Evolutionary conservation across 2,888 invertebrate genomes (phyloP).

Genomic region (Dilophus febrilis): DNA sequence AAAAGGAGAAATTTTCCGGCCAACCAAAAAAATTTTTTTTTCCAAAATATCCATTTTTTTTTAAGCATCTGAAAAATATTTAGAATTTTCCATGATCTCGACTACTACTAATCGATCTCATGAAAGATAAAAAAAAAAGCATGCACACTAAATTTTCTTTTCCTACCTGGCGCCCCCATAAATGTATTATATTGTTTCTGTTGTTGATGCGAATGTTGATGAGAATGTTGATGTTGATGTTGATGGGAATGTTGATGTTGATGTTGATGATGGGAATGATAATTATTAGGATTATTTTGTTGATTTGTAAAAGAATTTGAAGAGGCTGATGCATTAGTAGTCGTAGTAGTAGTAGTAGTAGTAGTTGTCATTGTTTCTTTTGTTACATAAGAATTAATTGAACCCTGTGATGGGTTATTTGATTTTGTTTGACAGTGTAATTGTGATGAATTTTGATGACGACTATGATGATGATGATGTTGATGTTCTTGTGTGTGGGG

Average conservation of each 20-base stretch:
- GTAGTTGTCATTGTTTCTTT: too few relatives aligned
- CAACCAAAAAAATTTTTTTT: too few relatives aligned
- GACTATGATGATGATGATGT: slow-evolving; percentile 6
- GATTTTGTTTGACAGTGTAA: too few relatives aligned
- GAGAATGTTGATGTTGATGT: slow-evolving; percentile 4
- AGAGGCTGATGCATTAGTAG: slow-evolving; percentile 3
- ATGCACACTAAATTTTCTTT: slow-evolving; percentile 31
- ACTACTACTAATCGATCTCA: too few relatives aligned
- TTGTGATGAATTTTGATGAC: too few relatives aligned
- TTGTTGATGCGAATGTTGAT: slow-evolving; percentile 5
- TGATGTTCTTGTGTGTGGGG: slow-evolving; percentile 4
- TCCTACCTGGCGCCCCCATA: slow-evolving; percentile 22
- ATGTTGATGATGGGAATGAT: slow-evolving; percentile 10
- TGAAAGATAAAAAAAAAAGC: slow-evolving; percentile 11
- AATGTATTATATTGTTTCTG: neutral
- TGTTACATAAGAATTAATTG: too few relatives aligned
- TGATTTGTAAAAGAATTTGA: too few relatives aligned
- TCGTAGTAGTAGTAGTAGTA: slow-evolving; percentile 3
- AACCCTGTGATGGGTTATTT: too few relatives aligned
- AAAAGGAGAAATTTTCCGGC: too few relatives aligned
- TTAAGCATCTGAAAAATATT: too few relatives aligned
- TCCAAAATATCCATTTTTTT: too few relatives aligned
- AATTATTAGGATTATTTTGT: slow-evolving; percentile 11
- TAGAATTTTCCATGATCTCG: too few relatives aligned
- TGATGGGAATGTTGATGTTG: slow-evolving; percentile 2